A percentile compares a stretch with the other conserved stretches of the same genome.
Evolutionary conservation across 2,113 vertebrate genomes (phyloP).

Genomic region (Tragelaphus buxtoni): DNA sequence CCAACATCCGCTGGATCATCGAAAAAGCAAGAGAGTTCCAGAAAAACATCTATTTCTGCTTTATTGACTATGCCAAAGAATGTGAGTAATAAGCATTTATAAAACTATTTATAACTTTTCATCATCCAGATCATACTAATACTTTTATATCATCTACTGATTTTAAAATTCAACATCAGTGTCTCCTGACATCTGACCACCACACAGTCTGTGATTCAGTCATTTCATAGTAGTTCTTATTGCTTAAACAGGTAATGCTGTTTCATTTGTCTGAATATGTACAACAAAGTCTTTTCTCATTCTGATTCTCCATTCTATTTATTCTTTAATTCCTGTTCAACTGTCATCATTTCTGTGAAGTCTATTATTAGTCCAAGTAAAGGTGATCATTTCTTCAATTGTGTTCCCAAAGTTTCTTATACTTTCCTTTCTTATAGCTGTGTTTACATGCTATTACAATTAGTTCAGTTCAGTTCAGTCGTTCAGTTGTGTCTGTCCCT

Average conservation of each 20-base stretch:
- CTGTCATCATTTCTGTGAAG: neutral
- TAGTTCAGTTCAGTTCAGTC: neutral
- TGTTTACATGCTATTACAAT: neutral
- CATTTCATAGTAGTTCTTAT: neutral
- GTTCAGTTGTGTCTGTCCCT: rapidly evolving
- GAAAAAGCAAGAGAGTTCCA: no score
- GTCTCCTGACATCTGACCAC: neutral
- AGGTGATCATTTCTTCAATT: neutral
- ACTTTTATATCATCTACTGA: neutral
- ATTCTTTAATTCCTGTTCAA: neutral
- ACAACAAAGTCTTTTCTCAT: neutral
- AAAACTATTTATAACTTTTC: neutral
- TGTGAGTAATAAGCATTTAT: neutral
- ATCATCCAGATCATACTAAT: neutral
- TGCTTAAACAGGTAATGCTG: neutral
- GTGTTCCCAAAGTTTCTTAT: neutral
- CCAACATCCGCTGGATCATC: neutral
- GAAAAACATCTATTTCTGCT: no score
- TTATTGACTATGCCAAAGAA: neutral
- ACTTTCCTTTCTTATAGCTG: neutral
- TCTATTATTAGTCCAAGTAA: neutral
- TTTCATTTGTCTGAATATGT: neutral
- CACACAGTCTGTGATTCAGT: neutral
- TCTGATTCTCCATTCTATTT: neutral
- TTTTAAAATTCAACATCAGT: neutral